Conservation (phyloP, 2,888 invertebrate genomes). For the Protodeltote pygarga region DNA sequence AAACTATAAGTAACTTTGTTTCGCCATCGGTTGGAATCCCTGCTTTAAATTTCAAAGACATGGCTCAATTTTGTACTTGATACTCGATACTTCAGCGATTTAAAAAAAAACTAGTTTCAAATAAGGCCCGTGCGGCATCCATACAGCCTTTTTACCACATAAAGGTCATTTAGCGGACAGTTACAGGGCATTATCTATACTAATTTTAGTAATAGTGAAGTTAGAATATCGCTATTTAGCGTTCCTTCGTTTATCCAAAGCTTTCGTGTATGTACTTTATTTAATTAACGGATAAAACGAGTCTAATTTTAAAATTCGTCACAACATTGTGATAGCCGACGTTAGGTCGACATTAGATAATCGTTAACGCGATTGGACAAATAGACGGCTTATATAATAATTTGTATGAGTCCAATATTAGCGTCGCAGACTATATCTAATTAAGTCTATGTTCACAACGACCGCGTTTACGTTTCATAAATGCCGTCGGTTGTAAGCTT, state of each 20-base stretch:
- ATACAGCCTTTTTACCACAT: constrained; percentile 13
- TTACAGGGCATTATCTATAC: constrained; percentile 46
- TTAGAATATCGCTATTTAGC: constrained; percentile 46
- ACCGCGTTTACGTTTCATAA: constrained; percentile 49
- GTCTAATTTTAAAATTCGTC: constrained; percentile 23
- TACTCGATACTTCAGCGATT: too few relatives aligned
- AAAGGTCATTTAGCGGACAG: constrained; percentile 48
- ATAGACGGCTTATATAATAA: constrained; percentile 63
- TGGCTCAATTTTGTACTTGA: too few relatives aligned
- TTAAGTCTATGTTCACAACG: constrained; percentile 63
- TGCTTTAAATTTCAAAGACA: too few relatives aligned
- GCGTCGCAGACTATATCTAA: constrained; percentile 57
- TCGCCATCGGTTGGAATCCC: too few relatives aligned
- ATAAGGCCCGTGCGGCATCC: not conserved
- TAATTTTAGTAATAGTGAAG: constrained; percentile 40
- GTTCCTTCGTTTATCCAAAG: constrained; percentile 49
- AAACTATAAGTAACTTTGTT: too few relatives aligned
- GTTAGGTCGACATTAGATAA: constrained; percentile 31
- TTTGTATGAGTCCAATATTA: constrained; percentile 67
- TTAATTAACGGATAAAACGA: constrained; percentile 42
- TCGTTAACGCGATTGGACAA: constrained; percentile 56
- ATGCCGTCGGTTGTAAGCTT: constrained; percentile 37
- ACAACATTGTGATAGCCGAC: constrained; percentile 26
- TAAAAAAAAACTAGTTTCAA: constrained; percentile 34
- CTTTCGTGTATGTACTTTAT: constrained; percentile 46